Evolutionary conservation across 37 sponge, comb jelly and placozoan species (phyloP), one percentile per base, ranked within the genome.

Genomic region (Eunapius fragilis): DNA sequence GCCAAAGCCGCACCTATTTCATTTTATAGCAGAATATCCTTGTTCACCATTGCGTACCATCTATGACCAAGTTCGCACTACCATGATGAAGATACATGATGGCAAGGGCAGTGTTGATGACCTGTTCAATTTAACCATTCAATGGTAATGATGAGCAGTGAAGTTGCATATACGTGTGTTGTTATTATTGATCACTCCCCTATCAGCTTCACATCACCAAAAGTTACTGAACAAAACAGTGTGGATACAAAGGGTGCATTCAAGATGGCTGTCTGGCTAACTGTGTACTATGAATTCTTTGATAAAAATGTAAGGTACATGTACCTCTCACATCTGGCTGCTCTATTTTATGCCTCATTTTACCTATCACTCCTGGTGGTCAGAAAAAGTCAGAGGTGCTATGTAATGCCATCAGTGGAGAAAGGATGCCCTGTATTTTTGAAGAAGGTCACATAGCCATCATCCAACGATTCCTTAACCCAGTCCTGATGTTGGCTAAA

Each of bases 211-310:
- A 41, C 41, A 41, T 41, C 41, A 41, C 41, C 41, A 41, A 41
- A 41, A 41, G 3, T 6, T 9, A 41, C 41, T 41, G 6, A 3
- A 41, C 41, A n/a, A n/a, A n/a, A n/a, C n/a, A n/a, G n/a, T n/a
- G n/a, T 41, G 41, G 41, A 41, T 41, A 41, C 41, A 41, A 41
- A 41, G 6, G 41, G 41, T n/a, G 58, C 58, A 58, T 88, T 88
- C 69, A 82, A 72, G 22, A 91, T 95, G 92, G 70, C 80, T 49
- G 71, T 95, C 45, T 95, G 95, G 95, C 82, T 95, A 14, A 85
- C 69, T 31, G 74, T 77, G 3, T 95, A 91, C 83, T 87, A 95
- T 84, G 92, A 92, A 17, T 95, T 92, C 78, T 95, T 82, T 48
- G 72, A 72, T 36, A 75, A 88, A 33, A 80, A 87, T 68, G 93